Conservation (phyloP, 2,797 vertebrate species). For the Cirrhinus mrigala region DNA sequence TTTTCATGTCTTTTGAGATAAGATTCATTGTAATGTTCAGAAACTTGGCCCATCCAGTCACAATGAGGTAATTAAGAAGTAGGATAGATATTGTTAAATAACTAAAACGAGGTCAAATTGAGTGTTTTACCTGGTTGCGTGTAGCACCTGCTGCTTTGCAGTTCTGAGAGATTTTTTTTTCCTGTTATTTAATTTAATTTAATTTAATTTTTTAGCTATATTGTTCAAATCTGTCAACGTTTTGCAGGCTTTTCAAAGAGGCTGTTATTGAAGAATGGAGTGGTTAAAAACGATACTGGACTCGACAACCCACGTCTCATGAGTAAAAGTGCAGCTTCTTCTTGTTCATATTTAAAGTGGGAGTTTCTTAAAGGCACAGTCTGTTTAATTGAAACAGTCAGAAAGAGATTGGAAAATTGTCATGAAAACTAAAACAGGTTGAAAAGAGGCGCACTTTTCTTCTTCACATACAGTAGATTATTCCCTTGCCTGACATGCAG, state of each 20-base stretch:
- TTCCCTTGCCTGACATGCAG: slow-evolving; percentile 52
- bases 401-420: slow-evolving; percentile 4
- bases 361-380: not conserved
- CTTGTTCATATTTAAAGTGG: not conserved
- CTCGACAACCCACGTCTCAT: not conserved
- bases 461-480: slow-evolving; percentile 28
- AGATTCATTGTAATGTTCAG: too few relatives aligned
- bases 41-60: too few relatives aligned
- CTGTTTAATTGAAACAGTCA: slow-evolving; percentile 5
- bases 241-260: not conserved
- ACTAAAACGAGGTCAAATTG: not conserved
- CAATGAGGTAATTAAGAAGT: too few relatives aligned
- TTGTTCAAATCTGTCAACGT: not conserved
- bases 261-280: not conserved
- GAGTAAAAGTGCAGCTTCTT: not conserved
- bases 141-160: too few relatives aligned
- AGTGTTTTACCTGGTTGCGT: not conserved
- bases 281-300: not conserved
- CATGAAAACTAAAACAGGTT: slow-evolving; percentile 7
- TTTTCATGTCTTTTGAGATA: too few relatives aligned
- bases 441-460: slow-evolving; percentile 47
- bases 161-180: not conserved
- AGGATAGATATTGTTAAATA: too few relatives aligned
- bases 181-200: not conserved
- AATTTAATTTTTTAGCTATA: not conserved